Percentiles rank a stretch among this genome's conserved stretches.
phyloP scores from a whole-genome alignment of 2,888 invertebrate genomes.

The Eilema caniola region DNA sequence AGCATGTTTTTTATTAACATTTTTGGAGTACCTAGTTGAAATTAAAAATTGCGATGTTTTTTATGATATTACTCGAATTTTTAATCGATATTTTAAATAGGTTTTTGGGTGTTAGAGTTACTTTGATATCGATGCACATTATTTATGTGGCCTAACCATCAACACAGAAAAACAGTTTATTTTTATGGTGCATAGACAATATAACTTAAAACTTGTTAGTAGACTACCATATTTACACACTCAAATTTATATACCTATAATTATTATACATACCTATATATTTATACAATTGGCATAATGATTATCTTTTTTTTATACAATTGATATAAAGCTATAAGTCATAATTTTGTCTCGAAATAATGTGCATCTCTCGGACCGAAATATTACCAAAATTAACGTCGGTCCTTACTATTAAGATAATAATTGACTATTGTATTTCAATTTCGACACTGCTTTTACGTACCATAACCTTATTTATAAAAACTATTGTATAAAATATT shows the following conservation, averaged over 20 bases:
- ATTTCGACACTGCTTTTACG: conserved; percentile 80
- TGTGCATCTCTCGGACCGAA: conserved; percentile 35
- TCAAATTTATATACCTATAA: not conserved
- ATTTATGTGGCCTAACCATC: conserved; percentile 25
- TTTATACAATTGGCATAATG: not conserved
- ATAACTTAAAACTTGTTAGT: conserved; percentile 11
- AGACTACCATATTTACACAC: not conserved
- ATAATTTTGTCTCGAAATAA: conserved; percentile 23
- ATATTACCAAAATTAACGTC: conserved; percentile 41
- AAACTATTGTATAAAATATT: conserved; percentile 69
- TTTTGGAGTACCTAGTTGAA: conserved; percentile 42
- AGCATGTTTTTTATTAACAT: conserved; percentile 47
- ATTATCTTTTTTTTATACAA: not conserved
- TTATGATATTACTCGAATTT: conserved; percentile 67
- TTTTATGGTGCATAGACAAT: conserved; percentile 36
- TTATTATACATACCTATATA: not conserved
- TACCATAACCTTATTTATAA: conserved; percentile 74
- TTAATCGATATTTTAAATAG: conserved; percentile 56
- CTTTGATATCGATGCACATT: conserved; percentile 42
- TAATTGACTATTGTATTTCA: conserved; percentile 58
- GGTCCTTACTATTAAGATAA: conserved; percentile 45
- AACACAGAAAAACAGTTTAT: conserved; percentile 2
- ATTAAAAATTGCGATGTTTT: conserved; percentile 40
- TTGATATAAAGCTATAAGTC: not conserved
- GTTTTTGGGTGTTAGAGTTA: conserved; percentile 53